A percentile compares a stretch with the other conserved stretches of the same genome.
Conservation (phyloP, 2,113 vertebrate genomes). For the Eurystomus gularis region DNA sequence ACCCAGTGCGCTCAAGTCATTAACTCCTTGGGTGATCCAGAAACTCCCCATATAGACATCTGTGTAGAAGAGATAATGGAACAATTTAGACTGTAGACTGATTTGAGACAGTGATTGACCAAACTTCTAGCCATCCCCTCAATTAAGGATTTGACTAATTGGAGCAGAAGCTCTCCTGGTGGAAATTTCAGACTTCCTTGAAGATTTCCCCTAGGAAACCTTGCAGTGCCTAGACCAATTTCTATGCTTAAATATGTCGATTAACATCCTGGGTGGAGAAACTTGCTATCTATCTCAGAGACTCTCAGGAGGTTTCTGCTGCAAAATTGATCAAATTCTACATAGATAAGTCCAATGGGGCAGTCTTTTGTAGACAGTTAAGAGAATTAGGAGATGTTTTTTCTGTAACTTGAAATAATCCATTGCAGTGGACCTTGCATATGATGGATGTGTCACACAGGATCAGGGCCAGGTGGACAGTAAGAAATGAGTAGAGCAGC, state of each 20-base stretch:
- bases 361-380: not conserved
- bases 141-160: conserved; percentile 52
- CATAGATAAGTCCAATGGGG: not conserved
- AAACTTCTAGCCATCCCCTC: not conserved
- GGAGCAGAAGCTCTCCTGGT: not conserved
- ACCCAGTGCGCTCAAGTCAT: conserved; percentile 20
- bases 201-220: conserved; percentile 22
- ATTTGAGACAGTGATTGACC: conserved; percentile 15
- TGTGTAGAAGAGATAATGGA: conserved; percentile 18
- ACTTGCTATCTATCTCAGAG: not conserved
- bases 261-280: conserved; percentile 33
- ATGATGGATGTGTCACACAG: not conserved
- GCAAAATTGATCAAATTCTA: conserved; percentile 10
- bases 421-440: not conserved
- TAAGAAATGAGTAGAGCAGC: not conserved
- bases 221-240: not conserved
- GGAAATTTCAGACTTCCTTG: conserved; percentile 13
- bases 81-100: conserved; percentile 24
- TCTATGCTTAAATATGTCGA: conserved; percentile 25
- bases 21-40: conserved; percentile 28
- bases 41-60: not conserved
- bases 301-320: not conserved
- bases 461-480: not conserved
- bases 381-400: not conserved
- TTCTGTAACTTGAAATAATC: not conserved